Base-by-base conservation (phyloP, 2,888 invertebrate species). In the Operophtera brumata region DNA sequence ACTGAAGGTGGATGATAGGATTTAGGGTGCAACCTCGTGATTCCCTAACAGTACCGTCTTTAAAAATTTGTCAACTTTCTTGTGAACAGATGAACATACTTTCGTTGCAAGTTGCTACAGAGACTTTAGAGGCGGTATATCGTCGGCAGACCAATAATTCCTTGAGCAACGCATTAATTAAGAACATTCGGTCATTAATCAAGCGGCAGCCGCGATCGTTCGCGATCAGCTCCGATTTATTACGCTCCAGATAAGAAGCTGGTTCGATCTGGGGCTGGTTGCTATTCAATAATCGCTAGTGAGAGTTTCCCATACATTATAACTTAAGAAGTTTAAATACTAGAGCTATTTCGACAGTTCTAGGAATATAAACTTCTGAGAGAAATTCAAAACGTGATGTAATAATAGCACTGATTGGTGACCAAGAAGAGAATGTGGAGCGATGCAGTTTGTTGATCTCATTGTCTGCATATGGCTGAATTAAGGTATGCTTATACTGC, bases 151-250 rank as follows among this genome's bases (percentile, higher is more conserved):
- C 70, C 75, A 73, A 74, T 77, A 78, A 75, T 65, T 70, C 69
- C 68, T 55, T 44, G 61, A 54, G 62, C 61, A 63, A 60, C 60
- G 57, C 76, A 75, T 82, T 80, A 83, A 84, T 84, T 82, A 84
- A 82, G 80, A 84, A 82, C 75, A 72, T 71, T 70, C 58, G 66
- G 70, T 77, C 82, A 81, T 84, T 83, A 79, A 84, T 84, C 81
- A 79, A 74, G 69, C 67, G 71, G 70, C 69, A 61, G 65, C 64
- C 68, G 71, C 66, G 67, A 62, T 57, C 69, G 77, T 78, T 80
- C 75, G 73, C 78, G 75, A 82, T 80, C 77, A 61, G 69, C 68
- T 67, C 70, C 72, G 74, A 84, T 84, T 84, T 81, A 83, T 82
- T 79, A 75, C 76, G 73, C 70, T 69, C 75, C 66, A 80, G 82